A percentile compares a stretch with the other conserved stretches of the same genome.
Evolutionary conservation across 2,113 vertebrate genomes (phyloP).

Genomic region (Thermophis baileyi): DNA sequence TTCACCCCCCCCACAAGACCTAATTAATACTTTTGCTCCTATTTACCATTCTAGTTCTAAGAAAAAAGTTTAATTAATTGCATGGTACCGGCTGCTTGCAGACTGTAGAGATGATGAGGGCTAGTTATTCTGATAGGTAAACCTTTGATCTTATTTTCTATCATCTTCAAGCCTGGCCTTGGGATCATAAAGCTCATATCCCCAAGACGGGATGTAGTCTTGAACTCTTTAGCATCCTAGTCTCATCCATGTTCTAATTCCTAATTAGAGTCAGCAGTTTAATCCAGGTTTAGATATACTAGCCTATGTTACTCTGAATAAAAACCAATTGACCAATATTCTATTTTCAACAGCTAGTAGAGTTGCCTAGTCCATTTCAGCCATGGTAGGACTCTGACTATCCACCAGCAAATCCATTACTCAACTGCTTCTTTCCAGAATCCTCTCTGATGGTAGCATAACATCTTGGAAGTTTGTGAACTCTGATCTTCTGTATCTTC

Average conservation of each 20-base stretch:
- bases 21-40: neutral
- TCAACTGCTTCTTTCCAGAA: neutral
- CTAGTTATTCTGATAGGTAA: neutral
- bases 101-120: neutral
- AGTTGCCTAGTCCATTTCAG: neutral
- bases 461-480: neutral
- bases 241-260: neutral
- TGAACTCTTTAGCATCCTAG: neutral
- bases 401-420: neutral
- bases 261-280: neutral
- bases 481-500: neutral
- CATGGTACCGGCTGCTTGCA: neutral
- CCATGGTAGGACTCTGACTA: neutral
- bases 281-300: neutral
- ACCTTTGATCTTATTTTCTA: neutral
- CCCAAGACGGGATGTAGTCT: neutral
- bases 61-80: neutral
- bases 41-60: neutral
- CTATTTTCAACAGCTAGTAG: neutral
- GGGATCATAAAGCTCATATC: neutral
- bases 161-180: neutral
- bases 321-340: neutral
- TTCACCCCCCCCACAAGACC: neutral
- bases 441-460: neutral
- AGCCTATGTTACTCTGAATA: neutral